These are phyloP conservation scores for Carposina sasakii DNA, from an alignment of 1,140 invertebrate genomes.

Conservation along the genomic window DNA sequence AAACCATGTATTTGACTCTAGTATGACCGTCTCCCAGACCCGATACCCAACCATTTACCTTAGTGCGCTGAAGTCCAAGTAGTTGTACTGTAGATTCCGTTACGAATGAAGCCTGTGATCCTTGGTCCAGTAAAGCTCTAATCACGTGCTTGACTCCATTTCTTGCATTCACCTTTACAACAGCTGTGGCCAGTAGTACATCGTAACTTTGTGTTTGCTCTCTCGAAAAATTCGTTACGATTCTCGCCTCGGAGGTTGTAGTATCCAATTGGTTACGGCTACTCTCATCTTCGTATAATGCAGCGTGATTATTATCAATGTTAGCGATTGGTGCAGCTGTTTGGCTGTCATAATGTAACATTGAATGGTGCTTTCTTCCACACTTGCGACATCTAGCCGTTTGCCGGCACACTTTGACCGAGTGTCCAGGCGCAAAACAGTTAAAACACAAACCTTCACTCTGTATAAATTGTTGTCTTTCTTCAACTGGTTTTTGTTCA, in stretches of 20 bases:
- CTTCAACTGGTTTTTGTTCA: conserved; percentile 8
- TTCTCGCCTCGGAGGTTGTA: too few relatives aligned
- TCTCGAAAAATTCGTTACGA: too few relatives aligned
- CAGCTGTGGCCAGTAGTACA: conserved; percentile 22
- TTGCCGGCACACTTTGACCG: conserved; percentile 8
- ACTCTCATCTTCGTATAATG: too few relatives aligned
- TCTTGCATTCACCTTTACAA: conserved; percentile 12
- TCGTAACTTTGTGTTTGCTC: conserved; percentile 7
- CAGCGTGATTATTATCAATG: too few relatives aligned
- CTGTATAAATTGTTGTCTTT: conserved; percentile 22
- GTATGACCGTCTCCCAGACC: background rate
- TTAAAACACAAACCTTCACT: conserved; percentile 19
- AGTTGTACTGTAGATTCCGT: conserved; percentile 9
- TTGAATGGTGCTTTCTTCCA: conserved; percentile 17
- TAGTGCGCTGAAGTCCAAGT: conserved; percentile 5
- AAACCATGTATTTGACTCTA: conserved; percentile 6
- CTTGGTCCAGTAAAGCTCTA: conserved; percentile 10
- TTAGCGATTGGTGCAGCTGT: too few relatives aligned
- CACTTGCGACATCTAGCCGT: conserved; percentile 12
- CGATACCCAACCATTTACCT: conserved; percentile 2
- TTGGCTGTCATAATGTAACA: conserved; percentile 17
- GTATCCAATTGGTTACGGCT: too few relatives aligned
- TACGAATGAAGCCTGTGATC: conserved; percentile 8
- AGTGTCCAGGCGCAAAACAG: conserved; percentile 19
- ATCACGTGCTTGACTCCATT: conserved; percentile 12